A percentile compares a stretch with the other conserved stretches of the same genome.
phyloP scores from a whole-genome alignment of 2,888 invertebrate genomes.

The Chymomyza amoena region DNA sequence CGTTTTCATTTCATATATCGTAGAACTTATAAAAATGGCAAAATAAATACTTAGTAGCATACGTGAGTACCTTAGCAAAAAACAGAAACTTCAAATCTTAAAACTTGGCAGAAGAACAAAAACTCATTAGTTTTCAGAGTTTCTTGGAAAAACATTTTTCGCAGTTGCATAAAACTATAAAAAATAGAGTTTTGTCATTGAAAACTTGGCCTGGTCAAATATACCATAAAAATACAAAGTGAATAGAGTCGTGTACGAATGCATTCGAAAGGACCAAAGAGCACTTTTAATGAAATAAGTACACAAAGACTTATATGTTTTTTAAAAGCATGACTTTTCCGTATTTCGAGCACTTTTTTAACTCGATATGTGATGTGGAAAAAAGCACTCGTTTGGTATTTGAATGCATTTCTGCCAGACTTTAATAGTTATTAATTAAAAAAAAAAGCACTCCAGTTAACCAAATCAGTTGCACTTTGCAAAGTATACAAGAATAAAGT shows the following conservation, averaged over 20 bases:
- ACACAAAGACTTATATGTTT: no score
- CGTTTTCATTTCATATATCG: constrained; percentile 13
- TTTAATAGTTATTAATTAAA: neutral
- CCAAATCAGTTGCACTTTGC: constrained; percentile 39
- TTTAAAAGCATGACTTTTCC: no score
- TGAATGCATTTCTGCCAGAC: neutral
- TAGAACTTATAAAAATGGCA: constrained; percentile 14
- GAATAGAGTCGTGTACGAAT: neutral
- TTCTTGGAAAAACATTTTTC: neutral
- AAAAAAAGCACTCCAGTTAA: constrained; percentile 17
- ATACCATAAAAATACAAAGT: neutral
- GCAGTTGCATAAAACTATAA: neutral
- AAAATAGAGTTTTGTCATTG: neutral
- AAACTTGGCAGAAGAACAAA: neutral
- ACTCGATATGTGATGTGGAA: neutral
- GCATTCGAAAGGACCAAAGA: neutral
- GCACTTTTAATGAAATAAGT: neutral
- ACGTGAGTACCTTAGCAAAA: constrained; percentile 69
- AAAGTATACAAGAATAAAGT: constrained; percentile 35
- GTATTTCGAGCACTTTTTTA: no score
- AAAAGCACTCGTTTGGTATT: neutral
- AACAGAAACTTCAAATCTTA: constrained; percentile 1
- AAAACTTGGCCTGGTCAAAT: neutral
- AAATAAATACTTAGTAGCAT: constrained; percentile 45
- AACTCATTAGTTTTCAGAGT: neutral